These are phyloP conservation scores for Momotus momota DNA, from an alignment of 2,797 vertebrate genomes.

Conservation along the genomic window DNA sequence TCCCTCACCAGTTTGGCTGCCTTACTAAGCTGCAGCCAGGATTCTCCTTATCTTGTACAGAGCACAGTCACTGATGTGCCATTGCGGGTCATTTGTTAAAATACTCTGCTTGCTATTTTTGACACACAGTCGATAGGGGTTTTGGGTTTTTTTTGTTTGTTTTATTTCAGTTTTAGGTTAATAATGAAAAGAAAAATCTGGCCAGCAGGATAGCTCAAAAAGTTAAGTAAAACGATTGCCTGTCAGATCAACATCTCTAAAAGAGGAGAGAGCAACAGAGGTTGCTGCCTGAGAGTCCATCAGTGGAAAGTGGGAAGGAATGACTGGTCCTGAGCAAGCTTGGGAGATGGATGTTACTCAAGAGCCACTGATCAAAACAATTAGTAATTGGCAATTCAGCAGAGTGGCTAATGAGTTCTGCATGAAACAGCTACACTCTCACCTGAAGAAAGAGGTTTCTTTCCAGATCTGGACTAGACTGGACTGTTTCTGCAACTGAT, in stretches of 20 bases:
- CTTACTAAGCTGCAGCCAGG: slow-evolving; percentile 40
- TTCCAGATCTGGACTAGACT: neutral
- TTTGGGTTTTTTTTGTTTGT: neutral
- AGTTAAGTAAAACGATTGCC: neutral
- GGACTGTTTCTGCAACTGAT: neutral
- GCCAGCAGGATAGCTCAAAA: neutral
- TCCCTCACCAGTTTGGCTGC: neutral
- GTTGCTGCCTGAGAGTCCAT: neutral
- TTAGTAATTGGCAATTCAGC: slow-evolving; percentile 16
- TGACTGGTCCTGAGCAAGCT: neutral
- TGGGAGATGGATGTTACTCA: neutral
- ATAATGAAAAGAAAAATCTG: neutral
- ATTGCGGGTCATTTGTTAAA: slow-evolving; percentile 30
- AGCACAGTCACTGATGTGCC: slow-evolving; percentile 15
- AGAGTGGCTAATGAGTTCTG: neutral
- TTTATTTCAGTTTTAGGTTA: slow-evolving; percentile 31
- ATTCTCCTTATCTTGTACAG: slow-evolving; percentile 44
- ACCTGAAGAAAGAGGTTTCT: slow-evolving; percentile 20
- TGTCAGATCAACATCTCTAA: neutral
- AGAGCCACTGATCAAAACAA: slow-evolving; percentile 2
- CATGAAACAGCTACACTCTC: neutral
- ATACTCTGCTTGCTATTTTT: slow-evolving; percentile 42
- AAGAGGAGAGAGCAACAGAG: neutral
- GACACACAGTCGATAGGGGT: neutral
- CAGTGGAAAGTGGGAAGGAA: neutral